phyloP scores from a whole-genome alignment of 1,140 invertebrate genomes.

The Zaprionus vittiger region DNA sequence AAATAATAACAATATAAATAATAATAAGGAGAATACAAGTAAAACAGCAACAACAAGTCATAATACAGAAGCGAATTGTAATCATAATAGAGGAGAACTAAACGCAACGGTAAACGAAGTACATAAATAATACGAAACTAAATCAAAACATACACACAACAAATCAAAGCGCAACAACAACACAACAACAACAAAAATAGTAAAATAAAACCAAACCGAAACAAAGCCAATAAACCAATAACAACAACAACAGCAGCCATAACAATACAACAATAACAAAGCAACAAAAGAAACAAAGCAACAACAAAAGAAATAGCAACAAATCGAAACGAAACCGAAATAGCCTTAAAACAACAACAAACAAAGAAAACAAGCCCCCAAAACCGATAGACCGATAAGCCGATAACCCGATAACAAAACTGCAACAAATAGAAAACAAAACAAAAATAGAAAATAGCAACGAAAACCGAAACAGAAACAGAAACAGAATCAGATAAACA shows the following conservation, averaged over 20 bases:
- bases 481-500: constrained; percentile 36
- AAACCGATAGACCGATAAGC: constrained; percentile 37
- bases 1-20: constrained; percentile 51
- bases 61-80: constrained; percentile 48
- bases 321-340: constrained; percentile 52
- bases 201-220: constrained; percentile 58
- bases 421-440: constrained; percentile 36
- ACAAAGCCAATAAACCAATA: constrained; percentile 58
- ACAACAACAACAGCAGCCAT: constrained; percentile 38
- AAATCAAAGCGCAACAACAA: constrained; percentile 55
- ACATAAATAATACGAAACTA: constrained; percentile 36
- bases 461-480: constrained; percentile 62
- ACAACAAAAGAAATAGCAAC: constrained; percentile 43
- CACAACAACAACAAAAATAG: constrained; percentile 17
- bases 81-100: constrained; percentile 44
- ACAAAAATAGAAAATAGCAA: constrained; percentile 55
- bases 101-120: constrained; percentile 44
- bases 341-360: constrained; percentile 43
- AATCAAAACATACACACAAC: constrained; percentile 36
- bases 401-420: constrained; percentile 53
- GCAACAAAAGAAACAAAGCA: constrained; percentile 30
- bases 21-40: constrained; percentile 40
- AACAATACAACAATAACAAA: constrained; percentile 47
- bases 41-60: constrained; percentile 36
- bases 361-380: constrained; percentile 33